Conservation (phyloP, 2,113 vertebrate genomes). For the Embiotoca jacksoni region DNA sequence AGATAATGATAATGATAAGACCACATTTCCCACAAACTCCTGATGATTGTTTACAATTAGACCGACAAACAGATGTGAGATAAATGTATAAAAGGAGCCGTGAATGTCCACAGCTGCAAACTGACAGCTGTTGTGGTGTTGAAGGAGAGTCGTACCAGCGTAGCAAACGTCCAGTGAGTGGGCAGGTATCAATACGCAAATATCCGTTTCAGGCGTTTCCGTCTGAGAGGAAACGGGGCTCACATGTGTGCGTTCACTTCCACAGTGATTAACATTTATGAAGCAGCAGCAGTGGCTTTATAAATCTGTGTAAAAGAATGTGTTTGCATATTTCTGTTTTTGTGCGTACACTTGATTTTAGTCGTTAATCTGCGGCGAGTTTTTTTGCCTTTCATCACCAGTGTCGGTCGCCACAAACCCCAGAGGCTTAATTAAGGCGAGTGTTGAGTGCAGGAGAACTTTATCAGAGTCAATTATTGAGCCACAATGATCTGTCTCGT, state of each 20-base stretch:
- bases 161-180: neutral
- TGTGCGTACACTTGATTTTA: slow-evolving; percentile 13
- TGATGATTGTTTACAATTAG: neutral
- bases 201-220: neutral
- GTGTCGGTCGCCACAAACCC: slow-evolving; percentile 57
- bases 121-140: neutral
- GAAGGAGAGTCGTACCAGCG: slow-evolving; percentile 3
- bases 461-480: slow-evolving; percentile 66
- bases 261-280: neutral
- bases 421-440: slow-evolving; percentile 68
- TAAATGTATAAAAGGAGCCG: neutral
- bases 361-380: slow-evolving; percentile 14
- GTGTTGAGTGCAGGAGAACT: slow-evolving; percentile 56
- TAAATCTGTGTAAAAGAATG: slow-evolving; percentile 20
- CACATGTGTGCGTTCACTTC: neutral
- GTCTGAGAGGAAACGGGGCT: neutral
- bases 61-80: neutral
- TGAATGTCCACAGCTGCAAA: slow-evolving; percentile 1
- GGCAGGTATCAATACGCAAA: slow-evolving; percentile 7
- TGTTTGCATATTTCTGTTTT: slow-evolving; percentile 19
- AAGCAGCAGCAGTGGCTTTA: neutral
- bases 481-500: slow-evolving; percentile 52
- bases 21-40: neutral
- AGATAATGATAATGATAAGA: too few relatives aligned
- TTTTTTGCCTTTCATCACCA: slow-evolving; percentile 13